Conservation (phyloP, 2,888 invertebrate species). For the Leucania comma region DNA sequence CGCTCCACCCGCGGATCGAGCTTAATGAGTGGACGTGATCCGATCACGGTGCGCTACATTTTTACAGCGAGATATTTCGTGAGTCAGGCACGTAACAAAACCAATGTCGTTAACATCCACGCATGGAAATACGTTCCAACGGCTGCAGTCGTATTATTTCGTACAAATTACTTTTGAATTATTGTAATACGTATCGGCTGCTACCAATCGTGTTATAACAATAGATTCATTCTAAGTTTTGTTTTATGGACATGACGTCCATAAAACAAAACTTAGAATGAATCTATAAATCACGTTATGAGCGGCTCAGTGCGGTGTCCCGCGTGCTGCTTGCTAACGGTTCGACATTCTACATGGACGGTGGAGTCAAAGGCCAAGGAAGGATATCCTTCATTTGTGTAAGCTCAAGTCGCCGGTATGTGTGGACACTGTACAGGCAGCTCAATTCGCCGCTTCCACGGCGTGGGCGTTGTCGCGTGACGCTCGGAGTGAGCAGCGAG, state of each 20-base stretch:
- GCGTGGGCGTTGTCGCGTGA: constrained; percentile 61
- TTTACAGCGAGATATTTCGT: constrained; percentile 48
- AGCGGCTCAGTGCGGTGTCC: background rate
- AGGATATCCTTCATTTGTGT: constrained; percentile 68
- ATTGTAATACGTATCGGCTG: constrained; percentile 48
- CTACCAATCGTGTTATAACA: constrained; percentile 51
- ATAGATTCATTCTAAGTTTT: constrained; percentile 25
- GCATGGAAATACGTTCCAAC: constrained; percentile 56
- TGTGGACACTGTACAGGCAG: constrained; percentile 8
- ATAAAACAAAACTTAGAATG: constrained; percentile 17
- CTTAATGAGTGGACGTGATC: constrained; percentile 67
- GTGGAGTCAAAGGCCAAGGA: constrained; percentile 42
- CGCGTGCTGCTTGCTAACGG: constrained; percentile 4
- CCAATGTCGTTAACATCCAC: constrained; percentile 58
- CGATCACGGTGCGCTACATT: constrained; percentile 54
- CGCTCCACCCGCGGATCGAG: constrained; percentile 12
- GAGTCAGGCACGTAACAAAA: constrained; percentile 56
- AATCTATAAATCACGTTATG: constrained; percentile 12
- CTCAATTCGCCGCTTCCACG: constrained; percentile 63
- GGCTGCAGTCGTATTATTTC: constrained; percentile 42
- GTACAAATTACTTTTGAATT: constrained; percentile 59
- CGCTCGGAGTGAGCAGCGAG: constrained; percentile 24
- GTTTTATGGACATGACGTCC: too few relatives aligned
- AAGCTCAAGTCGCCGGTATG: constrained; percentile 52
- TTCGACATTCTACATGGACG: constrained; percentile 5